Conservation (phyloP, 2,113 vertebrate species). For the Rhinolophus ferrumequinum region DNA sequence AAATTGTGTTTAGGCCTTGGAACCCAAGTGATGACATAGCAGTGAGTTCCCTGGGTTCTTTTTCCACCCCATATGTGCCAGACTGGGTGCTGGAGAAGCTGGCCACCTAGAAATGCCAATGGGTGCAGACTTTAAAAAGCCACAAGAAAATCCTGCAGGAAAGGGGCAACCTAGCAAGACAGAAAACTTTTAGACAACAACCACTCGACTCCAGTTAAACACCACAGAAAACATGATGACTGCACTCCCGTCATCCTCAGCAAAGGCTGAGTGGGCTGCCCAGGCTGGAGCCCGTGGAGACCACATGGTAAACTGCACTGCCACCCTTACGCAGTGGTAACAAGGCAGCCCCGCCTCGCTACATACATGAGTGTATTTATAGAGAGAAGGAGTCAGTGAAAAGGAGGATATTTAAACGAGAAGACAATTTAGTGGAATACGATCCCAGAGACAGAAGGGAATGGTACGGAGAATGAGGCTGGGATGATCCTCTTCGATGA, state of each 20-base stretch:
- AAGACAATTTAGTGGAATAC: not conserved
- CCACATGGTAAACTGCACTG: not conserved
- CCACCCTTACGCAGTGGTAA: not conserved
- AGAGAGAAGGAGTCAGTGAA: not conserved
- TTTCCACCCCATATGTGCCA: not conserved
- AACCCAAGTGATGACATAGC: not conserved
- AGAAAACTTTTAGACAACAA: not conserved
- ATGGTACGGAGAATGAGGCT: not conserved
- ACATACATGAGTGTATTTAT: not conserved
- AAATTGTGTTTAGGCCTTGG: not conserved
- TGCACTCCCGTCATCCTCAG: not conserved
- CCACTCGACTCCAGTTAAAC: not conserved
- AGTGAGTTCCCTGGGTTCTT: not conserved
- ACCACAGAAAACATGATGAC: not conserved
- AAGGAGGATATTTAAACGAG: not conserved
- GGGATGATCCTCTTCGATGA: not conserved
- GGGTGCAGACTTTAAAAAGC: not conserved
- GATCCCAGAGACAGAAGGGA: not conserved
- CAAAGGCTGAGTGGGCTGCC: not conserved
- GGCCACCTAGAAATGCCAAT: not conserved
- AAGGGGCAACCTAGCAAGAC: not conserved
- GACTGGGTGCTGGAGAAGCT: not conserved
- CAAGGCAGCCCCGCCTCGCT: no score
- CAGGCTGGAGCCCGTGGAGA: not conserved
- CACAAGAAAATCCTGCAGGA: not conserved